Evolutionary conservation across 2,113 vertebrate species (phyloP).

Genomic region (Cynopterus brachyotis): DNA sequence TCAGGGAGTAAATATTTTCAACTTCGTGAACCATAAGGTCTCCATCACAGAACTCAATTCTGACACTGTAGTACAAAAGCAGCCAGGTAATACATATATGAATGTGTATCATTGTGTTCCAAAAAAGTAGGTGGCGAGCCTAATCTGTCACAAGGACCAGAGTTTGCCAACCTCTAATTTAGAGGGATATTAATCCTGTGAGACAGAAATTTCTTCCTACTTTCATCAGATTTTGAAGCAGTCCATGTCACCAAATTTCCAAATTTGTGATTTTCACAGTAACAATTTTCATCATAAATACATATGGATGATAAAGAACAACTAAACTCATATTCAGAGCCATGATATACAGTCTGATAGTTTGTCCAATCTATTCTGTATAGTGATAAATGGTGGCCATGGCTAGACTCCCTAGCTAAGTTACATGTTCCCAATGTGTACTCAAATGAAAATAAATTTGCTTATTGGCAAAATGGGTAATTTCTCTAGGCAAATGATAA

Average conservation of each 20-base stretch:
- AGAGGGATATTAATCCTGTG: neutral
- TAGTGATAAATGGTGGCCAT: neutral
- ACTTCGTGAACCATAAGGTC: neutral
- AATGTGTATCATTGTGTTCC: neutral
- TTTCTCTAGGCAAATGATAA: neutral
- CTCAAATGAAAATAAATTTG: neutral
- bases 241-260: neutral
- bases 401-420: neutral
- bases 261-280: neutral
- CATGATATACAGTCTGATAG: neutral
- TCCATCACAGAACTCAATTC: neutral
- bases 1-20: neutral
- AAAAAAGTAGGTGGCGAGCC: neutral
- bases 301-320: neutral
- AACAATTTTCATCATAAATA: slow-evolving; percentile 2
- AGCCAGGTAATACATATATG: neutral
- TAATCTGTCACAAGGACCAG: neutral
- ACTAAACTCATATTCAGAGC: neutral
- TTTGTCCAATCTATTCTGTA: neutral
- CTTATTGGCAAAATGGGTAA: neutral
- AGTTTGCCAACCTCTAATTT: neutral
- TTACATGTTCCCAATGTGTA: neutral
- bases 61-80: neutral
- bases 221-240: slow-evolving; percentile 28
- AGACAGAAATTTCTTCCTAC: neutral